Percentiles rank a stretch among this genome's conserved stretches.
phyloP scores from a whole-genome alignment of 1,140 invertebrate genomes.

The Bombyx mandarina region DNA sequence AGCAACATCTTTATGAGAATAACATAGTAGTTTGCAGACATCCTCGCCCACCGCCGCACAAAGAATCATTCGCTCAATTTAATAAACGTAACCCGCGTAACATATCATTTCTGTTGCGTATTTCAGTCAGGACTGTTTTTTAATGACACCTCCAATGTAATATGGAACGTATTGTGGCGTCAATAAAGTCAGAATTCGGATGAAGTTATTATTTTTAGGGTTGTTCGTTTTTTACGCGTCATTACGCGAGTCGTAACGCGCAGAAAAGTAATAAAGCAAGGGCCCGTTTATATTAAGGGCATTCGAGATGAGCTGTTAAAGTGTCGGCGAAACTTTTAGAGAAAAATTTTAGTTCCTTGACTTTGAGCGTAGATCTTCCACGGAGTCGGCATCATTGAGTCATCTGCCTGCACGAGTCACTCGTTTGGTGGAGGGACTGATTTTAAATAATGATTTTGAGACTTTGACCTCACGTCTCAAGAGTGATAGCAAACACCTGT shows the following conservation, averaged over 20 bases:
- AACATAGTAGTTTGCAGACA: too few species aligned
- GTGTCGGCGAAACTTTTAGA: neutral
- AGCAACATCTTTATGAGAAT: too few species aligned
- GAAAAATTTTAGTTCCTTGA: neutral
- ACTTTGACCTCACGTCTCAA: too few species aligned
- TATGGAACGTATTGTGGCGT: neutral
- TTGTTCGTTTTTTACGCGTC: constrained; percentile 3
- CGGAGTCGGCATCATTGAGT: neutral
- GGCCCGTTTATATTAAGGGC: neutral
- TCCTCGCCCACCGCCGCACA: too few species aligned
- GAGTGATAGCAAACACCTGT: too few species aligned
- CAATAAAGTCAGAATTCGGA: neutral
- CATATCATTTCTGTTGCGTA: constrained; percentile 1
- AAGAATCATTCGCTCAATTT: constrained; percentile 7
- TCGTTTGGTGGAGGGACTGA: too few species aligned
- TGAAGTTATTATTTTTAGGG: neutral
- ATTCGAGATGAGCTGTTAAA: constrained; percentile 1
- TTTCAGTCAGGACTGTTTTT: neutral
- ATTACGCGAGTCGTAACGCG: constrained; percentile 1
- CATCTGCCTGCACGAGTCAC: neutral
- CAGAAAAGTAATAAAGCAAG: constrained; percentile 5
- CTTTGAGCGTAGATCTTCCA: neutral
- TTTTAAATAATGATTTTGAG: too few species aligned
- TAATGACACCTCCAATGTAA: neutral
- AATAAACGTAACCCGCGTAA: constrained; percentile 4